Evolutionary conservation across 1,140 invertebrate species (phyloP).

Genomic region (Diabrotica virgifera): DNA sequence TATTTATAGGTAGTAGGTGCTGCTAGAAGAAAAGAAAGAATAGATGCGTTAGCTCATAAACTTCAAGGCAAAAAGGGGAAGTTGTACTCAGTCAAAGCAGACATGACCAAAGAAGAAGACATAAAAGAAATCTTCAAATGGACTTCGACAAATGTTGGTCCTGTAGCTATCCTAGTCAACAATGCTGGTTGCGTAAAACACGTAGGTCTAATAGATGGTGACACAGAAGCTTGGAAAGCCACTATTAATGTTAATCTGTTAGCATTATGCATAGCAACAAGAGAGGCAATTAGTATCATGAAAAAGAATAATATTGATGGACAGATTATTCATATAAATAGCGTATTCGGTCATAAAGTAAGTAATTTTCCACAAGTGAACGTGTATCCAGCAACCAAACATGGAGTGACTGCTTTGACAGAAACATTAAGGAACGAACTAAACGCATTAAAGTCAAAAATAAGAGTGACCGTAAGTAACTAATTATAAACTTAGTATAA

Average conservation of each 20-base stretch:
- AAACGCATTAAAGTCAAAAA: constrained; percentile 7
- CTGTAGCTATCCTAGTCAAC: constrained; percentile 64
- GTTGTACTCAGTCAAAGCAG: constrained; percentile 36
- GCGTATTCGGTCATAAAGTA: constrained; percentile 46
- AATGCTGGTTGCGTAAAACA: constrained; percentile 56
- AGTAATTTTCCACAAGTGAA: constrained; percentile 34
- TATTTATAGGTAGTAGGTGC: constrained; percentile 26
- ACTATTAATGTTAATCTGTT: no score
- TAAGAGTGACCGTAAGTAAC: constrained; percentile 26
- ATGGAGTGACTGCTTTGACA: constrained; percentile 64
- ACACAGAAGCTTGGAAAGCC: constrained; percentile 22
- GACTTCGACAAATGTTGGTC: constrained; percentile 57
- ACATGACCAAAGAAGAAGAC: constrained; percentile 54
- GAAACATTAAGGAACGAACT: constrained; percentile 53
- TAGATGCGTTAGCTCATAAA: constrained; percentile 21
- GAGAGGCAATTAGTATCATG: constrained; percentile 49
- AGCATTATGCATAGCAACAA: neutral
- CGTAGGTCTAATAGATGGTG: constrained; percentile 6
- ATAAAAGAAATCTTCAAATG: constrained; percentile 60
- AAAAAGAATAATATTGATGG: constrained; percentile 19
- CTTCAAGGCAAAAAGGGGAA: constrained; percentile 22
- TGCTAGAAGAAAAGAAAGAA: constrained; percentile 27
- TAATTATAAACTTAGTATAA: no score
- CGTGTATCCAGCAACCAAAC: constrained; percentile 65
- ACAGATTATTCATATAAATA: neutral